Base-by-base conservation (phyloP, 2,888 invertebrate species). In the Catocala sponsa region DNA sequence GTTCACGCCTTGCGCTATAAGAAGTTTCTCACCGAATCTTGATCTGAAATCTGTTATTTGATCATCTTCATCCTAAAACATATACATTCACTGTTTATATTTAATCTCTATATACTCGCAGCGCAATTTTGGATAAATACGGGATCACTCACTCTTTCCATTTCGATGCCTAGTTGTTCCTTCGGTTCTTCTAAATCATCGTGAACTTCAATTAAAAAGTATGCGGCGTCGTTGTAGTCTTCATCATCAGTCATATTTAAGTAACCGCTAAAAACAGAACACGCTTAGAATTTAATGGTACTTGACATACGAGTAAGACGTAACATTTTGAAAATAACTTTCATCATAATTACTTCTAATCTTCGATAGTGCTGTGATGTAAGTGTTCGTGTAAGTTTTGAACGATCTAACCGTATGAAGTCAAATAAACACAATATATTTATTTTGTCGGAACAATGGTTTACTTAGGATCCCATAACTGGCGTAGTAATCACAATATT, bases 121-220 rank as follows among this genome's bases (percentile, higher is more conserved):
- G 25, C 2, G 25, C 25, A 25, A 2, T 25, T 25, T 1, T 25
- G 25, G 4, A 25, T 2, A 2, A 25, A 25, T 25, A 46, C 44
- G 7, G 10, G 12, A 13, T 63, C 41, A 53, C 89, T 85, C 75
- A 95, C 95, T 81, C 95, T 94, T 86, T 97, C 97, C 88, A 97
- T 95, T 92, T 97, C 97, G 70, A 97, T 96, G 54, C 97, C 97
- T 63, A 97, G 92, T 79, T 97, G 96, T 88, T 97, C 97, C 54
- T 96, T 96, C 6, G 97, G 97, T 78, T 97, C 97, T 51, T 96
- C 97, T 68, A 97, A 92, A 85, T 97, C 96, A 32, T 96, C 96
- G 83, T 97, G 97, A 92, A 97, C 97, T 87, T 96, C 96, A 47
- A 96, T 91, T 55, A 95, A 85, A 76, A 96, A 96, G 80, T 95